phyloP scores from a whole-genome alignment of 2,888 invertebrate species.

The Cantharis rufa region DNA sequence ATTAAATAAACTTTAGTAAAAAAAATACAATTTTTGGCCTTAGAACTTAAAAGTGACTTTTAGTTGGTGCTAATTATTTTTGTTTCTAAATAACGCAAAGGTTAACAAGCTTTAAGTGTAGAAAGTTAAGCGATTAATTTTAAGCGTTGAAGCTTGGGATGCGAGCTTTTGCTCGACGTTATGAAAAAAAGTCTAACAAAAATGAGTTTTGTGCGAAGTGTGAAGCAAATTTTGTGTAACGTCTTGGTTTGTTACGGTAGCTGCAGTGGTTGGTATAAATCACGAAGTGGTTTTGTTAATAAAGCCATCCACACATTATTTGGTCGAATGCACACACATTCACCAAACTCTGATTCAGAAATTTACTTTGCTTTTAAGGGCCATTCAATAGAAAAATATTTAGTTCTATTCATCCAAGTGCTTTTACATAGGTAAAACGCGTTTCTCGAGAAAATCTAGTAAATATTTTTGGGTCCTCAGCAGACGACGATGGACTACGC shows the following conservation, averaged over 20 bases:
- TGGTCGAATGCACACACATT: constrained; percentile 20
- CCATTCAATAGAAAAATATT: constrained; percentile 19
- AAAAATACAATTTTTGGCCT: too few species aligned
- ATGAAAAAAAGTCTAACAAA: not conserved
- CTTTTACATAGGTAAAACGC: not conserved
- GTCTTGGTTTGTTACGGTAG: constrained; percentile 17
- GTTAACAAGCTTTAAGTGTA: not conserved
- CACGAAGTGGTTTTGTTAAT: constrained; percentile 14
- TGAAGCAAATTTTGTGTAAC: constrained; percentile 11
- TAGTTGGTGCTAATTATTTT: not conserved
- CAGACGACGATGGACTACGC: not conserved
- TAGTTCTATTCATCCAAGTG: constrained; percentile 8
- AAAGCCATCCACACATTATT: constrained; percentile 11
- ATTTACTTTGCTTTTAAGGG: constrained; percentile 19
- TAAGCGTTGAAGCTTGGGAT: not conserved
- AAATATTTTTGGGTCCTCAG: constrained; percentile 7
- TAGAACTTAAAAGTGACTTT: not conserved
- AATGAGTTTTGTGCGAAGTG: not conserved
- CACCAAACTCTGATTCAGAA: constrained; percentile 18
- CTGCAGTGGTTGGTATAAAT: constrained; percentile 16
- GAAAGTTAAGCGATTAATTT: not conserved
- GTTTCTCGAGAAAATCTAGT: not conserved
- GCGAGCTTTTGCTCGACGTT: not conserved
- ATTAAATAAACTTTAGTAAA: too few species aligned
- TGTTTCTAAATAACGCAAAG: not conserved